Percentiles rank a stretch among this genome's conserved stretches.
Evolutionary conservation across 2,113 vertebrate genomes (phyloP).

Genomic region (Columbina picui): DNA sequence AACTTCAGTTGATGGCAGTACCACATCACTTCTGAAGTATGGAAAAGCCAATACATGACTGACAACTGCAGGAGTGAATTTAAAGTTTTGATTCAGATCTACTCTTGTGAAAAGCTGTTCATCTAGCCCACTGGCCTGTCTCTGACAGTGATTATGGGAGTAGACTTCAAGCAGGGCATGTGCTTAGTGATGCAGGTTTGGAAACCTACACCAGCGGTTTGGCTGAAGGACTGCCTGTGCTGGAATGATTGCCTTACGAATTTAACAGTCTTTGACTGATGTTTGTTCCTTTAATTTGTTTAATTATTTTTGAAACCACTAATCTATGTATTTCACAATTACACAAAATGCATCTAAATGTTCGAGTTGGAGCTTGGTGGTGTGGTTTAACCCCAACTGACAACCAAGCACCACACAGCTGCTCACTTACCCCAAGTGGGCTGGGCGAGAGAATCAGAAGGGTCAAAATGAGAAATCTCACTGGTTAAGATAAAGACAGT

Average conservation of each 20-base stretch:
- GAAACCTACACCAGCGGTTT: neutral
- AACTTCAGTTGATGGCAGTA: neutral
- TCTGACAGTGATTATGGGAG: neutral
- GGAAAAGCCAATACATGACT: neutral
- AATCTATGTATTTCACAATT: neutral
- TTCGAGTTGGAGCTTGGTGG: neutral
- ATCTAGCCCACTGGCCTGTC: neutral
- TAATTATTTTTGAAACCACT: neutral
- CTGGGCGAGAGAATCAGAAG: no score
- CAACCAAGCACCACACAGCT: no score
- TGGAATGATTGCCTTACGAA: neutral
- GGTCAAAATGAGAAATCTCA: no score
- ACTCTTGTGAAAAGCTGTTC: neutral
- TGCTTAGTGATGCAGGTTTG: neutral
- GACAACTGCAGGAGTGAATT: neutral
- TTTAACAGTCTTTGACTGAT: neutral
- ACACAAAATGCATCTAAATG: neutral
- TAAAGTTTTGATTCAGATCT: neutral
- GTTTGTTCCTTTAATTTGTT: neutral
- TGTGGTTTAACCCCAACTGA: no score
- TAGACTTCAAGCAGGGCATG: neutral
- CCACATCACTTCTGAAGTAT: neutral
- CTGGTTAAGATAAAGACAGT: no score
- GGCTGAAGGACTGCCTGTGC: neutral
- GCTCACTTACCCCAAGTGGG: no score